Conservation (phyloP, 2,113 vertebrate species). For the Semnornis frantzii region DNA sequence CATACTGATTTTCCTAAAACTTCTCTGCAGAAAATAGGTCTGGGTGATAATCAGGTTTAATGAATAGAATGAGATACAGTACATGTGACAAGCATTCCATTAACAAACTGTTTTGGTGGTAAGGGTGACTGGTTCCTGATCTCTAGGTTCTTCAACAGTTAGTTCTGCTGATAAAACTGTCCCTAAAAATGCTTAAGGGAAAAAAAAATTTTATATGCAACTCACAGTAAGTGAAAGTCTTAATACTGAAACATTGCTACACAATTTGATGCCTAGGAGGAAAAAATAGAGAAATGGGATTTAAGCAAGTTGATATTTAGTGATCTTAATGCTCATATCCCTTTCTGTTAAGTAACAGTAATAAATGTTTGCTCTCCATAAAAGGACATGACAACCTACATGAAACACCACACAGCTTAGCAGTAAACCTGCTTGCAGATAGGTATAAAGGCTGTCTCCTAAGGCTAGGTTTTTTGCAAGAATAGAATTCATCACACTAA, state of each 20-base stretch:
- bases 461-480: neutral
- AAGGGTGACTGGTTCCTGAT: neutral
- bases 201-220: constrained; percentile 12
- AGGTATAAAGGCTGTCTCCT: neutral
- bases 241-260: neutral
- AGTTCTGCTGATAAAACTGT: neutral
- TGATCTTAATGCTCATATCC: neutral
- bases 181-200: neutral
- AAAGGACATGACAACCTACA: neutral
- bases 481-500: neutral
- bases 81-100: neutral
- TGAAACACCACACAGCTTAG: neutral
- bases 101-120: neutral
- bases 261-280: neutral
- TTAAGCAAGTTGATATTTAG: neutral
- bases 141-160: neutral
- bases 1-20: neutral
- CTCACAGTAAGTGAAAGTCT: neutral
- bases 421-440: neutral
- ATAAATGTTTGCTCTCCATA: neutral
- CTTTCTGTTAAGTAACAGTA: neutral
- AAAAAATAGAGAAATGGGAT: neutral
- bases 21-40: neutral
- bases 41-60: neutral
- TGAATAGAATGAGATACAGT: neutral